These are phyloP conservation scores for Nylanderia fulva DNA, from an alignment of 1,140 invertebrate species.

Conservation along the genomic window DNA sequence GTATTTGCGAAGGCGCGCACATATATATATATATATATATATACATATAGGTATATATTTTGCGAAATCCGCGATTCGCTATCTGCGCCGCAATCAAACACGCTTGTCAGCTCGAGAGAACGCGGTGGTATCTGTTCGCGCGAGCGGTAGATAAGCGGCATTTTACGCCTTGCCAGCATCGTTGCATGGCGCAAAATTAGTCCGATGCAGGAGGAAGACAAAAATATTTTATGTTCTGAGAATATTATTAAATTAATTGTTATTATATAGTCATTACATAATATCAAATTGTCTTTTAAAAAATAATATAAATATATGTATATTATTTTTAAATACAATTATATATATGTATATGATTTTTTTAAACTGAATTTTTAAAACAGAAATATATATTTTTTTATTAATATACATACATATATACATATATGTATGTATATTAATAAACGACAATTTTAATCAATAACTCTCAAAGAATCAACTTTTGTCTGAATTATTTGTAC, in stretches of 20 bases:
- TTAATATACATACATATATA: too few relatives aligned
- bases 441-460: too few relatives aligned
- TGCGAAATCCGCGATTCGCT: conserved; percentile 50
- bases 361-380: too few relatives aligned
- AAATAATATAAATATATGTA: too few relatives aligned
- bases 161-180: conserved; percentile 28
- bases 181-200: neutral
- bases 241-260: neutral
- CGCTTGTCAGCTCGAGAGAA: conserved; percentile 40
- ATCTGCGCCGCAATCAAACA: conserved; percentile 53
- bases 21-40: conserved; percentile 4
- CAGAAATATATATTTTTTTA: too few relatives aligned
- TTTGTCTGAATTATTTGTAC: too few relatives aligned
- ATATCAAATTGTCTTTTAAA: neutral
- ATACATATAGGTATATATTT: too few relatives aligned
- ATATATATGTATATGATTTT: too few relatives aligned
- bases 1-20: conserved; percentile 41
- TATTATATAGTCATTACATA: neutral
- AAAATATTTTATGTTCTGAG: neutral
- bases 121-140: conserved; percentile 25
- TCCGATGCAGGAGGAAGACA: neutral
- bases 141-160: conserved; percentile 47
- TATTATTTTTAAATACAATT: too few relatives aligned
- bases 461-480: too few relatives aligned
- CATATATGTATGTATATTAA: too few relatives aligned